A percentile compares a stretch with the other conserved stretches of the same genome.
Conservation (phyloP, 1,140 invertebrate genomes). For the Cydia fagiglandana region DNA sequence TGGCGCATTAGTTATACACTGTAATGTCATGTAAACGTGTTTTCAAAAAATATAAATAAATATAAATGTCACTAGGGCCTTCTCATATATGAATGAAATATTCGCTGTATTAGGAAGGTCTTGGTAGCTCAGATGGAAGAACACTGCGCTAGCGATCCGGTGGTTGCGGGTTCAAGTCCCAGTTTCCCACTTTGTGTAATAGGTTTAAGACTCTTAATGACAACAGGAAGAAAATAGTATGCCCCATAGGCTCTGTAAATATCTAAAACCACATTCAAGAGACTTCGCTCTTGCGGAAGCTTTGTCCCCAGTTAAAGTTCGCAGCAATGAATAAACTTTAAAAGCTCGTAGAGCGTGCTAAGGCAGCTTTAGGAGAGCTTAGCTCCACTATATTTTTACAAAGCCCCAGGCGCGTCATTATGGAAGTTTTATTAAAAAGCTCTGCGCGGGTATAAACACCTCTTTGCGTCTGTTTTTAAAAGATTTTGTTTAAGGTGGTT, state of each 20-base stretch:
- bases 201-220: neutral
- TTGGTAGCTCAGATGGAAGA: too few relatives aligned
- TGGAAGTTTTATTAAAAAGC: constrained; percentile 27
- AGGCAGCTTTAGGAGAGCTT: constrained; percentile 23
- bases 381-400: constrained; percentile 26
- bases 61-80: too few relatives aligned
- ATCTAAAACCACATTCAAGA: neutral
- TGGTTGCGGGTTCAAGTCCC: too few relatives aligned
- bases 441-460: constrained; percentile 4
- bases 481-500: neutral
- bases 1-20: too few relatives aligned
- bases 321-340: constrained; percentile 29
- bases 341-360: constrained; percentile 23
- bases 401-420: constrained; percentile 16
- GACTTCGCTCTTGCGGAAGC: neutral
- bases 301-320: constrained; percentile 3
- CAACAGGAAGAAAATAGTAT: neutral
- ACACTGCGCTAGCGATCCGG: too few relatives aligned
- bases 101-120: too few relatives aligned
- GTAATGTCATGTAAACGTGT: too few relatives aligned
- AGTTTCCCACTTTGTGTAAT: too few relatives aligned
- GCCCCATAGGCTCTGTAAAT: neutral
- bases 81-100: too few relatives aligned
- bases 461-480: neutral
- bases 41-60: too few relatives aligned